These are phyloP conservation scores for Setophaga petechia DNA, from an alignment of 2,113 vertebrate genomes.

Conservation along the genomic window DNA sequence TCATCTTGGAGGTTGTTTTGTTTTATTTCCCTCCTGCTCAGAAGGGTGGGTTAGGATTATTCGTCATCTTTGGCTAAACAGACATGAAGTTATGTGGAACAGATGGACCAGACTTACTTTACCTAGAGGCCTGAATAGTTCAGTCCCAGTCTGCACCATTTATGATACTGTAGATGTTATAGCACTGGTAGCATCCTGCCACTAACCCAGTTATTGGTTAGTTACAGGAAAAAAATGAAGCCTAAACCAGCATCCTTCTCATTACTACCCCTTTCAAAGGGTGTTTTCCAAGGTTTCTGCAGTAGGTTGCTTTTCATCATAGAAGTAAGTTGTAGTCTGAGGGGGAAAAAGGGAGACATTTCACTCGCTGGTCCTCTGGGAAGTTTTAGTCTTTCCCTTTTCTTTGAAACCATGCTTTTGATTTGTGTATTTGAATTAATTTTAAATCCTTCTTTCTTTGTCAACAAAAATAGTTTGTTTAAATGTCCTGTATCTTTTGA, in stretches of 20 bases:
- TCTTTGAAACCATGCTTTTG: neutral
- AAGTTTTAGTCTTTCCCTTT: neutral
- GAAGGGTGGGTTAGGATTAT: neutral
- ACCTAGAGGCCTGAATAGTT: neutral
- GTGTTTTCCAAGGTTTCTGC: neutral
- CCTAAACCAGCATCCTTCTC: neutral
- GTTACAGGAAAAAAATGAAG: neutral
- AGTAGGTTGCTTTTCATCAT: neutral
- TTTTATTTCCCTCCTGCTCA: slow-evolving; percentile 14
- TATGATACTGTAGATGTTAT: neutral
- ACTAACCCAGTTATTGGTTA: neutral
- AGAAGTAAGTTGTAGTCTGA: neutral
- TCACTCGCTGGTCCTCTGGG: fast-evolving
- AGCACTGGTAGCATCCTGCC: neutral
- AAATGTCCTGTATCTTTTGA: neutral
- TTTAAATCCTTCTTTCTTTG: neutral
- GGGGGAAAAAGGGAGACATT: neutral
- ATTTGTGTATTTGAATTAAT: neutral
- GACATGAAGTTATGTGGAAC: neutral
- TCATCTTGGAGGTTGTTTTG: neutral
- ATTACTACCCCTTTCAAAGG: neutral
- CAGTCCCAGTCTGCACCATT: neutral
- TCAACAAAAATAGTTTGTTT: neutral
- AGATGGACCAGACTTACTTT: neutral
- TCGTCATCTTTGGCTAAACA: neutral